phyloP scores from a whole-genome alignment of 2,888 invertebrate genomes.

The Osedax fenrisi region DNA sequence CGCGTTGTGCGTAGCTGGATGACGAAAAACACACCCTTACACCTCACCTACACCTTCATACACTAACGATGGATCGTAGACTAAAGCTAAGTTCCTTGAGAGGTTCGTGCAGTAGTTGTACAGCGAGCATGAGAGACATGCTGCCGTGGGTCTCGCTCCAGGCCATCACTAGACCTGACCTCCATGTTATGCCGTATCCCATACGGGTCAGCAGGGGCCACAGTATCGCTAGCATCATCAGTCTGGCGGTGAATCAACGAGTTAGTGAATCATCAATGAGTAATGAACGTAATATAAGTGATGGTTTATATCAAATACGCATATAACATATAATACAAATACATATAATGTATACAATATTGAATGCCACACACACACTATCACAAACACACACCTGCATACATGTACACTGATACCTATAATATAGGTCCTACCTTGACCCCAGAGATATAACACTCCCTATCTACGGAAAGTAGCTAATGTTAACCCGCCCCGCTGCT shows the following conservation, averaged over 20 bases:
- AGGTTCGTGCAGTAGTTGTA: neutral
- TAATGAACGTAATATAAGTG: neutral
- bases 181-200: constrained; percentile 58
- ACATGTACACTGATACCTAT: too few species aligned
- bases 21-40: too few species aligned
- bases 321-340: neutral
- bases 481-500: too few species aligned
- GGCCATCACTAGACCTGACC: constrained; percentile 55
- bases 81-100: neutral
- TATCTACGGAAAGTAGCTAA: too few species aligned
- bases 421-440: too few species aligned
- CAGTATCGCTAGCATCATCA: constrained; percentile 51
- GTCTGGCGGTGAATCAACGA: constrained; percentile 53
- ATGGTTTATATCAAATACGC: too few species aligned
- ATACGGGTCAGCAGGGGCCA: constrained; percentile 53
- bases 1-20: too few species aligned
- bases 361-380: neutral
- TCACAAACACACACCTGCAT: too few species aligned
- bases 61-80: neutral
- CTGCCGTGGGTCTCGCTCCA: constrained; percentile 60
- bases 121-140: constrained; percentile 54
- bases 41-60: too few species aligned
- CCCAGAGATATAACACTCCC: too few species aligned
- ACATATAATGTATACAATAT: neutral
- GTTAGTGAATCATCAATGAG: too few species aligned